Conservation (phyloP, 30 jellyfish, hydroid and myxozoan species). For the Chrysaora quinquecirrha region DNA sequence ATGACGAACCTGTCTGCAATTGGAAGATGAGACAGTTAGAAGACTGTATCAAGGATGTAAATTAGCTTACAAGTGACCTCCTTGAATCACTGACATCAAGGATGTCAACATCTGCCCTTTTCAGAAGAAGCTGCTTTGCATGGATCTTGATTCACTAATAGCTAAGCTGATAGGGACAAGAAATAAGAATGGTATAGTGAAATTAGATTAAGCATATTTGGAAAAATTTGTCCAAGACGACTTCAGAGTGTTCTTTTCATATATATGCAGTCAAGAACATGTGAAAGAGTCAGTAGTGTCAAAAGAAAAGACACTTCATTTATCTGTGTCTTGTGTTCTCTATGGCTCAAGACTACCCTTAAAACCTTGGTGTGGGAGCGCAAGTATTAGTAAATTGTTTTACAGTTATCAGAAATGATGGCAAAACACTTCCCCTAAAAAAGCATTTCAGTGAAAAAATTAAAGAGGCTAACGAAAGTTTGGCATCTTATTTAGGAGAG, state of each 20-base stretch:
- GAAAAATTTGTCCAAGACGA: constrained; percentile 27
- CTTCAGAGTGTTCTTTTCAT: constrained; percentile 18
- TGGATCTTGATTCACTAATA: no score
- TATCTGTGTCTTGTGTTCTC: background rate
- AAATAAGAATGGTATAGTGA: constrained; percentile 9
- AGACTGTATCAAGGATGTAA: constrained; percentile 17
- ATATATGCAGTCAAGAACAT: no score
- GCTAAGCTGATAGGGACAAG: no score
- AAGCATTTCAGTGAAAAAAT: background rate
- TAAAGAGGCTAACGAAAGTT: background rate
- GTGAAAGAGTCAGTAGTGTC: no score
- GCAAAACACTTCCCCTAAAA: constrained; percentile 1
- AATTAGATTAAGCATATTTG: constrained; percentile 9
- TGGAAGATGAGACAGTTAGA: constrained; percentile 19
- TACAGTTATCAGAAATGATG: constrained; percentile 7
- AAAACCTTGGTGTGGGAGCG: constrained; percentile 14
- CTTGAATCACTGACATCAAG: constrained; percentile 22
- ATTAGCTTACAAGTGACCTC: constrained; percentile 10
- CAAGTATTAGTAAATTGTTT: background rate
- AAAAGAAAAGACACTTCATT: no score
- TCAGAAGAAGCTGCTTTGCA: no score
- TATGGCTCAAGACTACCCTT: constrained; percentile 1
- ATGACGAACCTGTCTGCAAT: constrained; percentile 25
- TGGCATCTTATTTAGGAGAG: background rate
- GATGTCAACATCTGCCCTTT: no score